Evolutionary conservation across 1,140 invertebrate genomes (phyloP).

Genomic region (Sminthurinus signatus): DNA sequence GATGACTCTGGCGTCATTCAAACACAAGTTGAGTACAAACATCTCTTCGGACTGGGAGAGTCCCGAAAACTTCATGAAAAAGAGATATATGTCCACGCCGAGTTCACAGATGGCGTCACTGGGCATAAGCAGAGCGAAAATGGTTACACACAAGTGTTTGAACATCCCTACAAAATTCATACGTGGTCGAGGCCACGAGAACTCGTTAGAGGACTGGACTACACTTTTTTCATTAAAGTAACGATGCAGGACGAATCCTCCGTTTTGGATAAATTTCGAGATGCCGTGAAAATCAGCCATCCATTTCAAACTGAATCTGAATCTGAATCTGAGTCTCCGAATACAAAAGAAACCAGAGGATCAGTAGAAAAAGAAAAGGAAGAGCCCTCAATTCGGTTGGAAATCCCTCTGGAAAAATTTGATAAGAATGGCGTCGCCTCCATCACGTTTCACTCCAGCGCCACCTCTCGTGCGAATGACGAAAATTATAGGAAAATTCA

Average conservation of each 20-base stretch:
- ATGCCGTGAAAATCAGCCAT: conserved; percentile 60
- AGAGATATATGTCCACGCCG: too few relatives aligned
- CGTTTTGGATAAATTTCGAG: conserved; percentile 52
- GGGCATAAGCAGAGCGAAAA: conserved; percentile 66
- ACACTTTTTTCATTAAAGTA: conserved; percentile 54
- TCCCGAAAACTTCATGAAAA: too few relatives aligned
- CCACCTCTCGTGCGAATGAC: conserved; percentile 56
- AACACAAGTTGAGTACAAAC: too few relatives aligned
- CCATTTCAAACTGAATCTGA: too few relatives aligned
- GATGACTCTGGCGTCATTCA: too few relatives aligned
- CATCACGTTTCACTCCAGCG: conserved; percentile 59
- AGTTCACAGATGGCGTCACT: too few relatives aligned
- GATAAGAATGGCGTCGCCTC: conserved; percentile 53
- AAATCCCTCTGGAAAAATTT: conserved; percentile 58
- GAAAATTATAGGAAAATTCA: conserved; percentile 56
- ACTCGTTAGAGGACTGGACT: conserved; percentile 71
- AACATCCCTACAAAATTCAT: conserved; percentile 72
- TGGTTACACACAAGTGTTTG: conserved; percentile 62
- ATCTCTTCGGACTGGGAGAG: too few relatives aligned
- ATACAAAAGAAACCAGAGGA: too few relatives aligned
- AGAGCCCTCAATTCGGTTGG: too few relatives aligned
- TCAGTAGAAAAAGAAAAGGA: too few relatives aligned
- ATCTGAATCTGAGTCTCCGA: too few relatives aligned
- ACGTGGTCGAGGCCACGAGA: conserved; percentile 68
- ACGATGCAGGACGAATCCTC: conserved; percentile 66